A percentile compares a stretch with the other conserved stretches of the same genome.
phyloP scores from a whole-genome alignment of 2,113 vertebrate genomes.

The Scolopax mira region DNA sequence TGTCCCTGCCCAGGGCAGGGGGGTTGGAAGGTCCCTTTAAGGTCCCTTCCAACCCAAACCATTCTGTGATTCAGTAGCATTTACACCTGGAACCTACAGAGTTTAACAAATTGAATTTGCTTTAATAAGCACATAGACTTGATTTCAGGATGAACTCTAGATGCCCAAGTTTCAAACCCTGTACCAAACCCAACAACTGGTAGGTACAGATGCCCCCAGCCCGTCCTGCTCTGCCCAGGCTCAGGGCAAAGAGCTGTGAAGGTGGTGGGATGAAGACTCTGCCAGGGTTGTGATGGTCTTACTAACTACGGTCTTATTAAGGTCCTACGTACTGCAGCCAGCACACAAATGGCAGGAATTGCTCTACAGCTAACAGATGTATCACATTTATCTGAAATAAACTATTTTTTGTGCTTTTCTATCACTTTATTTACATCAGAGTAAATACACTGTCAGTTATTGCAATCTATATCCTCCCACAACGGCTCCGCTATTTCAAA shows the following conservation, averaged over 20 bases:
- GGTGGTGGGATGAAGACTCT: background rate
- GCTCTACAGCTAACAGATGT: background rate
- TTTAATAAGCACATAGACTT: background rate
- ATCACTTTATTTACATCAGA: background rate
- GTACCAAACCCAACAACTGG: too few species aligned
- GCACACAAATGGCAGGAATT: background rate
- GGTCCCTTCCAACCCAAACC: too few species aligned
- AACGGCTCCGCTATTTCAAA: rapidly evolving
- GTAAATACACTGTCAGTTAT: too few species aligned
- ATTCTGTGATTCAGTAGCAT: background rate
- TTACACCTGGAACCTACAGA: background rate
- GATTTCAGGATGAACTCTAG: background rate
- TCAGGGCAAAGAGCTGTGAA: background rate
- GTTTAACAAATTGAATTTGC: background rate
- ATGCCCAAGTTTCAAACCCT: background rate
- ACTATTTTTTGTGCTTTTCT: too few species aligned
- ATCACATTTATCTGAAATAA: background rate
- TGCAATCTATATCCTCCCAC: background rate
- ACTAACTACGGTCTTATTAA: background rate
- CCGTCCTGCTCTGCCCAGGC: background rate
- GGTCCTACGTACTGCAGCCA: background rate
- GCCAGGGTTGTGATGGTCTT: background rate
- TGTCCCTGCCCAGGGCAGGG: too few species aligned
- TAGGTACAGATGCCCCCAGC: background rate
- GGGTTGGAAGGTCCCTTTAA: too few species aligned